Evolutionary conservation across 2,797 vertebrate genomes (phyloP).

Genomic region (Masticophis lateralis): DNA sequence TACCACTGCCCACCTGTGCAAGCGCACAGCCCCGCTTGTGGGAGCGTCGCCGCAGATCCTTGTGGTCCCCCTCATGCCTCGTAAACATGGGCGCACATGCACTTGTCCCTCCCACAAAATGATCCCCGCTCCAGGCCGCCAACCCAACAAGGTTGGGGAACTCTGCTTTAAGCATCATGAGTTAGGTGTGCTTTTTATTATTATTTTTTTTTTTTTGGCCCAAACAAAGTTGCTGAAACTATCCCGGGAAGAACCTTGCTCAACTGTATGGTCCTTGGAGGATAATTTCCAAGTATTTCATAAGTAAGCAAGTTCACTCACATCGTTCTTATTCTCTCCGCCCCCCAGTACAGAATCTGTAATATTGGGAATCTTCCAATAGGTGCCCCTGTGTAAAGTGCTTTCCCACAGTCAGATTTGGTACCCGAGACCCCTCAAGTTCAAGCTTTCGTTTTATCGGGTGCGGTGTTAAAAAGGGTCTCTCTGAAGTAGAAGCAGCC

Average conservation of each 20-base stretch:
- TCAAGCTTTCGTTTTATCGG: background rate
- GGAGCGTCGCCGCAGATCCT: too few species aligned
- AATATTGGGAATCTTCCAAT: background rate
- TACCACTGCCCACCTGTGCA: too few species aligned
- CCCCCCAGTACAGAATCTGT: too few species aligned
- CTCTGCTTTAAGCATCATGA: background rate
- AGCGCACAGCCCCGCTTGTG: rapidly evolving
- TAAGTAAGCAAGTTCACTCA: background rate
- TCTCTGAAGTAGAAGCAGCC: background rate
- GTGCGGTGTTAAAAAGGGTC: too few species aligned
- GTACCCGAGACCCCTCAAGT: background rate
- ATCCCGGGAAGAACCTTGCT: too few species aligned
- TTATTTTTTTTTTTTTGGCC: background rate
- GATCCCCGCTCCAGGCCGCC: too few species aligned
- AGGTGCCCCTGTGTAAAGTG: background rate
- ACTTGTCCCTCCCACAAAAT: too few species aligned
- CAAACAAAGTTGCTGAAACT: background rate
- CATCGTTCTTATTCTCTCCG: background rate
- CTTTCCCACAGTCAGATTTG: background rate
- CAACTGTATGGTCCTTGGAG: background rate
- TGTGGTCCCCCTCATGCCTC: rapidly evolving
- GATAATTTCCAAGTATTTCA: background rate
- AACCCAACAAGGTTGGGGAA: too few species aligned
- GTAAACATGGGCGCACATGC: rapidly evolving
- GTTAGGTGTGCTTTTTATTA: background rate